These are phyloP conservation scores for Drosophila setifemur DNA, from an alignment of 1,140 invertebrate genomes.

Conservation along the genomic window DNA sequence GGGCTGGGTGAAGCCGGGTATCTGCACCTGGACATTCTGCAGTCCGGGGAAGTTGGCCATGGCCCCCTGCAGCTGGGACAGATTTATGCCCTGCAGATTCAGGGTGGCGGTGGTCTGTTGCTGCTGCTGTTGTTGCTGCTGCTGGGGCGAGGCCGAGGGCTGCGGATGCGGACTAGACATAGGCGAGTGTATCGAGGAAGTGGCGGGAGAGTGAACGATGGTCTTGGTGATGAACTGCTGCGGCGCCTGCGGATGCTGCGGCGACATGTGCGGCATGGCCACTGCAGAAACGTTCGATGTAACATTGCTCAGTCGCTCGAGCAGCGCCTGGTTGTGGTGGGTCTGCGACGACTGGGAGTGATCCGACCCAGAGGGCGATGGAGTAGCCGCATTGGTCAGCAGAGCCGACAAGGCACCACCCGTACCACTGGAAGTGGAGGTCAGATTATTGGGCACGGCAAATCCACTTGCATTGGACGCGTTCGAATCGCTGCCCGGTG, in stretches of 20 bases:
- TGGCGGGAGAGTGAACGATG: conserved; percentile 78
- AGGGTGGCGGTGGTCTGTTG: conserved; percentile 83
- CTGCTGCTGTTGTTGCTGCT: conserved; percentile 63
- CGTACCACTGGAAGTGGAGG: conserved; percentile 37
- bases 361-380: conserved; percentile 75
- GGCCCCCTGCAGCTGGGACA: conserved; percentile 88
- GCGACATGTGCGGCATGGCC: conserved; percentile 77
- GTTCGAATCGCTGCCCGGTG: conserved; percentile 81
- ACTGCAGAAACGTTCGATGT: conserved; percentile 62
- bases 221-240: conserved; percentile 75
- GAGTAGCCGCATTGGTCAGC: conserved; percentile 68
- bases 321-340: conserved; percentile 74
- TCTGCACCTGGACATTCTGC: conserved; percentile 91
- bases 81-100: conserved; percentile 89
- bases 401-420: conserved; percentile 57
- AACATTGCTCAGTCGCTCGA: conserved; percentile 73
- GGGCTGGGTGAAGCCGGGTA: conserved; percentile 89
- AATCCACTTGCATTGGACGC: conserved; percentile 80
- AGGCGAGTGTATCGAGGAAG: conserved; percentile 82
- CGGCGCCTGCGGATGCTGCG: conserved; percentile 51
- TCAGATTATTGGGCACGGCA: conserved; percentile 67
- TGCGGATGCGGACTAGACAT: conserved; percentile 86
- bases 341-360: conserved; percentile 76
- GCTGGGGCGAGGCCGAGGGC: conserved; percentile 83
- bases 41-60: conserved; percentile 88